Base-by-base conservation (phyloP, 2,888 invertebrate species). In the Coelogynopora nodosa region DNA sequence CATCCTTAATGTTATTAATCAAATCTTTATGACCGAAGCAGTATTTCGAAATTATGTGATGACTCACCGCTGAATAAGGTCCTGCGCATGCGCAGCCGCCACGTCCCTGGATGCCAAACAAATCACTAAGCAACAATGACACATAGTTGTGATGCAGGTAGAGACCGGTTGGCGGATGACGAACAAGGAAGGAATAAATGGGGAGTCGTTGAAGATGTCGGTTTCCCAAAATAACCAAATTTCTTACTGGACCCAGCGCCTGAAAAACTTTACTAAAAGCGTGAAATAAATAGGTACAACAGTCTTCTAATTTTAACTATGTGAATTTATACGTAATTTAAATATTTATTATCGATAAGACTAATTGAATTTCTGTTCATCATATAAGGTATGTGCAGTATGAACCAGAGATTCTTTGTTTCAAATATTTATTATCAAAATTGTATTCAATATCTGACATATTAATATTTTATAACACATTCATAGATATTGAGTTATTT, bases 111-210 rank as follows among this genome's bases (percentile, higher is more conserved):
- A 97, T 95, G 0, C 97, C 97, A 91, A 96, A 97, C 30, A 97
- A 94, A 90, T 97, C 96, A 90, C 96, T 97, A 80, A 97, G 93
- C 27, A 97, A 94, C 10, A 95, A 95, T 89, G 95, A 95, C 13
- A 97, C 94, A 93, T 95, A 94, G 92, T 96, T 96, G 92, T 96
- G 95, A 91, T 97, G 97, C 0, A 96, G 94, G 91, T 95, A 96
- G 26, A 86, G 82, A 5, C 82, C 31, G 5, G 84, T 85, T 5
- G 74, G 30, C 0, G 95, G 94, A 91, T 96, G 95, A 89, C 95
- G 94, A 84, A 97, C 94, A 93, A 96, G 94, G 90, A 97, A 94
- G 0, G 96, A 96, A 91, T 96, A 95, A 87, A 96, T 94, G 0
- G 96, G 95, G 30, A 96, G 93, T 0, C 93, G 89, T 81, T 95